A percentile compares a stretch with the other conserved stretches of the same genome.
These are phyloP conservation scores for Tigriopus californicus DNA, from an alignment of 2,888 invertebrate genomes.

Conservation along the genomic window DNA sequence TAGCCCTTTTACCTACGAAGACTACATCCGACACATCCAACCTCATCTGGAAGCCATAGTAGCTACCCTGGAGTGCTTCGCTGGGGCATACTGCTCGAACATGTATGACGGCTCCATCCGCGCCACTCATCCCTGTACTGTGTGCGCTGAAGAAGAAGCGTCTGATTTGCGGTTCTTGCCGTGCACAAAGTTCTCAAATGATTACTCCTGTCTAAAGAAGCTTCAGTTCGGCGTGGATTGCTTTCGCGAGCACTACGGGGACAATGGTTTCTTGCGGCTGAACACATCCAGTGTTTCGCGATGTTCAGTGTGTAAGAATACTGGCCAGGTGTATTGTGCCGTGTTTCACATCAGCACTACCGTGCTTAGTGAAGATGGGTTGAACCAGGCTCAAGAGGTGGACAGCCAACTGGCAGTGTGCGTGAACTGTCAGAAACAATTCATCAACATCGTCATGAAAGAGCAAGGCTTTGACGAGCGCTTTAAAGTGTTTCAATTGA, in stretches of 20 bases:
- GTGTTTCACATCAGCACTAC: conserved; percentile 7
- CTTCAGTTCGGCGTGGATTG: conserved; percentile 9
- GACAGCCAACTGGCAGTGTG: conserved; percentile 8
- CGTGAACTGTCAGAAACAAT: conserved; percentile 14
- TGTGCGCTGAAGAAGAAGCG: background rate
- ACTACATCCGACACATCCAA: conserved; percentile 9
- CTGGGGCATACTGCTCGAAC: conserved; percentile 12
- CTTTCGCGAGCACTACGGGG: conserved; percentile 12
- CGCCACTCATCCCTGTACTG: background rate
- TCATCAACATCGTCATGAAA: conserved; percentile 13
- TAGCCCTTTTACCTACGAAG: conserved; percentile 7
- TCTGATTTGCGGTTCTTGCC: conserved; percentile 9
- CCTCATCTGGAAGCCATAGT: conserved; percentile 8
- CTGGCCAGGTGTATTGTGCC: conserved; percentile 1
- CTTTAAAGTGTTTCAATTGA: conserved; percentile 9
- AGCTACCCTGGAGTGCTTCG: background rate
- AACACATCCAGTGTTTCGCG: background rate
- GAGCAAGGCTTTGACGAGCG: conserved; percentile 9
- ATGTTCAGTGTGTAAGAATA: conserved; percentile 9
- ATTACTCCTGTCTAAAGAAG: conserved; percentile 5
- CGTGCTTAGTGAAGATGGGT: background rate
- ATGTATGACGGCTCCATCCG: conserved; percentile 1
- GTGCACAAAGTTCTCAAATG: conserved; percentile 8
- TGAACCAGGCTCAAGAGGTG: background rate
- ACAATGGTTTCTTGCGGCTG: conserved; percentile 4